phyloP scores from a whole-genome alignment of 2,113 vertebrate species.

The Oncorhynchus clarkii region DNA sequence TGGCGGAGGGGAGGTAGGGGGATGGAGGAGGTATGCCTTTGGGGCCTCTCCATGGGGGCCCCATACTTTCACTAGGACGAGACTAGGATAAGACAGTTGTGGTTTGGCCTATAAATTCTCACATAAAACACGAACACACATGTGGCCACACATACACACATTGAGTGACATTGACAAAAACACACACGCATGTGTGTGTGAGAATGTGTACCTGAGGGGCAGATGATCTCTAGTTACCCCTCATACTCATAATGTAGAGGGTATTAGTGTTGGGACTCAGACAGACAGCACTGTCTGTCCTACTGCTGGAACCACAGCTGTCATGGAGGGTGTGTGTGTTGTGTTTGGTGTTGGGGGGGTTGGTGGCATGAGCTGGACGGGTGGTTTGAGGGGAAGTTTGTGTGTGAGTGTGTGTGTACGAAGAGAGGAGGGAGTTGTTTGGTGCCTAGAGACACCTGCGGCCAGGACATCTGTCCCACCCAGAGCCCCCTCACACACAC shows the following conservation, averaged over 20 bases:
- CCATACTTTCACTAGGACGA: constrained; percentile 9
- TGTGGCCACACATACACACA: background rate
- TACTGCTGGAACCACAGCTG: constrained; percentile 44
- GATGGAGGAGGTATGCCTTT: constrained; percentile 24
- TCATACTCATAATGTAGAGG: constrained; percentile 5
- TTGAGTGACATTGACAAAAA: background rate
- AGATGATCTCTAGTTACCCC: background rate
- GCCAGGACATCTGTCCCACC: constrained; percentile 51
- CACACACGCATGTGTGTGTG: background rate
- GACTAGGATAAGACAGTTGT: no score
- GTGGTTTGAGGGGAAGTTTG: constrained; percentile 1
- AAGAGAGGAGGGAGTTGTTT: constrained; percentile 11
- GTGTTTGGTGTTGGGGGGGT: constrained; percentile 26
- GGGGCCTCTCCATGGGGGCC: constrained; percentile 4
- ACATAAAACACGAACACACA: background rate
- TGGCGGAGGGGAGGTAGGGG: background rate
- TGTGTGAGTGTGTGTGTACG: constrained; percentile 4
- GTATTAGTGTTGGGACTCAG: background rate
- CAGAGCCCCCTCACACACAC: constrained; percentile 5
- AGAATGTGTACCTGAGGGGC: background rate
- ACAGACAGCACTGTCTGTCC: constrained; percentile 18
- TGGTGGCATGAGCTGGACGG: constrained; percentile 25
- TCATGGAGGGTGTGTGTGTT: constrained; percentile 20
- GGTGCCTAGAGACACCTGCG: constrained; percentile 48
- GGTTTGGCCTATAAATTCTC: no score